These are phyloP conservation scores for Meandrusa payeni DNA, from an alignment of 2,888 invertebrate species.

Conservation along the genomic window DNA sequence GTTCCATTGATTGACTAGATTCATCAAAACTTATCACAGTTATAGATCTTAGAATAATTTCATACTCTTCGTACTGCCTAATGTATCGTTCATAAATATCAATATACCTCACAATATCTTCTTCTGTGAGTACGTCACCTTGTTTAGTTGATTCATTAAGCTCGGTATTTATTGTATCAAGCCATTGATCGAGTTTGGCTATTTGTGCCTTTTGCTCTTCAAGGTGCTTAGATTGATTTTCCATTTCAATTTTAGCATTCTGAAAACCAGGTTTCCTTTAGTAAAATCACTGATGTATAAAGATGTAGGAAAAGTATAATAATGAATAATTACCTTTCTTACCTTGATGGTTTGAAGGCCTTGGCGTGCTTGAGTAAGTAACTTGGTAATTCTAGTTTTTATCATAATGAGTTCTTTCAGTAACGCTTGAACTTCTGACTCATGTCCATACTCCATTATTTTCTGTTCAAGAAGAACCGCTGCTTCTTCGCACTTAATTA, in stretches of 20 bases:
- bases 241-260: constrained; percentile 68
- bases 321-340: constrained; percentile 58
- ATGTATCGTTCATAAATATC: constrained; percentile 72
- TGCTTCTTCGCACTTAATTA: constrained; percentile 85
- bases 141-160: constrained; percentile 67
- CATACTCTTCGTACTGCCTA: constrained; percentile 69
- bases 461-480: constrained; percentile 83
- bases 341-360: constrained; percentile 80
- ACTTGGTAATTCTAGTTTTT: constrained; percentile 82
- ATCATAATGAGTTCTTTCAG: constrained; percentile 80
- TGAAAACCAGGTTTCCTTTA: constrained; percentile 43
- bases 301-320: constrained; percentile 18
- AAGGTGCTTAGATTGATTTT: constrained; percentile 57
- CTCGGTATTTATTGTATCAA: constrained; percentile 70
- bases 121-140: constrained; percentile 56
- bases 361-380: constrained; percentile 85
- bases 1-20: constrained; percentile 75
- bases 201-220: constrained; percentile 65
- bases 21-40: constrained; percentile 67
- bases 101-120: constrained; percentile 66
- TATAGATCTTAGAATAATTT: constrained; percentile 64
- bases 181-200: constrained; percentile 71
- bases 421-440: constrained; percentile 82
- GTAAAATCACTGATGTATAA: not conserved
- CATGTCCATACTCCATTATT: constrained; percentile 82